These are phyloP conservation scores for Ormyrus labotus DNA, from an alignment of 2,888 invertebrate genomes.

Conservation along the genomic window DNA sequence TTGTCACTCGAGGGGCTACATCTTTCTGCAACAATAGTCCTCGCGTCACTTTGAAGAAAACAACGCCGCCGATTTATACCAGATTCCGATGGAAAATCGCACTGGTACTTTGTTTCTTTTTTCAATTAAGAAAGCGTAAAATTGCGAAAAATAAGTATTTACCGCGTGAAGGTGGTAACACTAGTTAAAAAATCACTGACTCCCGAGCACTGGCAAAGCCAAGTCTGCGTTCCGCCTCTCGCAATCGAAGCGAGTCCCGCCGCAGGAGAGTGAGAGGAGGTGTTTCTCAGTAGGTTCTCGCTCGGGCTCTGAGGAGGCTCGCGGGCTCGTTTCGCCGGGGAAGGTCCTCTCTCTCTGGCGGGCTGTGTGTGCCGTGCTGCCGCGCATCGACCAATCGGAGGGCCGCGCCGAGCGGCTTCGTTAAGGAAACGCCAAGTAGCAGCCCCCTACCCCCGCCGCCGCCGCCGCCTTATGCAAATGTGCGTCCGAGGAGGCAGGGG, in stretches of 20 bases:
- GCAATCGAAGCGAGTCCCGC: background rate
- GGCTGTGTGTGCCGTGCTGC: too few species aligned
- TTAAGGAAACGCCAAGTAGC: slow-evolving; percentile 62
- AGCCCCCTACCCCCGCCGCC: slow-evolving; percentile 1
- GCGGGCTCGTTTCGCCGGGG: background rate
- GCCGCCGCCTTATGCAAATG: slow-evolving; percentile 33
- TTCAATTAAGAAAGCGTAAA: too few species aligned
- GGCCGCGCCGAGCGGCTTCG: slow-evolving; percentile 62
- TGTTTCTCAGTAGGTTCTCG: slow-evolving; percentile 65
- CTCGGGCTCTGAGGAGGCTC: slow-evolving; percentile 32
- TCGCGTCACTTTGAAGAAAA: too few species aligned
- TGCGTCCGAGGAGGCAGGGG: slow-evolving; percentile 53
- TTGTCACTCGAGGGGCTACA: background rate
- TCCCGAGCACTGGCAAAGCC: too few species aligned
- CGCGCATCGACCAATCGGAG: slow-evolving; percentile 71
- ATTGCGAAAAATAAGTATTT: too few species aligned
- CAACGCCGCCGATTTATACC: too few species aligned
- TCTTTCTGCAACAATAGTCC: too few species aligned
- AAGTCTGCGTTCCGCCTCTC: too few species aligned
- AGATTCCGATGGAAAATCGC: too few species aligned
- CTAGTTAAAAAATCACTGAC: too few species aligned
- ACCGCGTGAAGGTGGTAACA: too few species aligned
- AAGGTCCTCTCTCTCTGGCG: background rate
- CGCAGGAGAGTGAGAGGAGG: slow-evolving; percentile 47
- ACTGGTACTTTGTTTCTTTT: too few species aligned